These are phyloP conservation scores for Lithobius niger DNA, from an alignment of 1,140 invertebrate species.

Conservation along the genomic window DNA sequence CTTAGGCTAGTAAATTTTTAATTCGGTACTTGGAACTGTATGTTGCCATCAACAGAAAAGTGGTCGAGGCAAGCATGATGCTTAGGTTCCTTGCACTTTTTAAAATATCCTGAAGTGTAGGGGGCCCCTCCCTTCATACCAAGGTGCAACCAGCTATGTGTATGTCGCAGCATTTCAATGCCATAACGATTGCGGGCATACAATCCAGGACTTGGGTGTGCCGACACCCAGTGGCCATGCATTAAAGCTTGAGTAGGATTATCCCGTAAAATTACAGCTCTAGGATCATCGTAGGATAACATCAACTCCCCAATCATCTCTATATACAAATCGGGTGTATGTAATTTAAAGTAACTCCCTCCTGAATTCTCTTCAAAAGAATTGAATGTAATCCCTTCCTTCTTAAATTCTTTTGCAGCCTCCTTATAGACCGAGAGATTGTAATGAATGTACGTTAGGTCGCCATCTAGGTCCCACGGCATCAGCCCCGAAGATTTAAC, in stretches of 20 bases:
- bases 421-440: not conserved
- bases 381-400: not conserved
- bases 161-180: conserved; percentile 21
- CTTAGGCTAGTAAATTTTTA: no score
- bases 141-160: not conserved
- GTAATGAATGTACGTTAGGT: conserved; percentile 13
- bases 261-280: not conserved
- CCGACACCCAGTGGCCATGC: conserved; percentile 21
- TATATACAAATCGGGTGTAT: not conserved
- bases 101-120: conserved; percentile 10
- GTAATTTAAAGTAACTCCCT: not conserved
- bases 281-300: not conserved
- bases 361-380: not conserved
- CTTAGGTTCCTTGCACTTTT: conserved; percentile 16
- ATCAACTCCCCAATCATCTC: not conserved
- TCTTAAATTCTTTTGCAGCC: not conserved
- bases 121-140: not conserved
- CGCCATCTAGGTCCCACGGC: conserved; percentile 25
- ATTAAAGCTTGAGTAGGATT: not conserved
- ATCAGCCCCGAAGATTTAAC: conserved; percentile 23
- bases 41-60: conserved; percentile 22
- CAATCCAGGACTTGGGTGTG: conserved; percentile 24
- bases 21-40: not conserved
- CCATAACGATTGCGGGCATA: conserved; percentile 26
- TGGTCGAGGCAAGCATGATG: conserved; percentile 25